phyloP scores from a whole-genome alignment of 2,888 invertebrate species.

The Lithophane semibrunnea region DNA sequence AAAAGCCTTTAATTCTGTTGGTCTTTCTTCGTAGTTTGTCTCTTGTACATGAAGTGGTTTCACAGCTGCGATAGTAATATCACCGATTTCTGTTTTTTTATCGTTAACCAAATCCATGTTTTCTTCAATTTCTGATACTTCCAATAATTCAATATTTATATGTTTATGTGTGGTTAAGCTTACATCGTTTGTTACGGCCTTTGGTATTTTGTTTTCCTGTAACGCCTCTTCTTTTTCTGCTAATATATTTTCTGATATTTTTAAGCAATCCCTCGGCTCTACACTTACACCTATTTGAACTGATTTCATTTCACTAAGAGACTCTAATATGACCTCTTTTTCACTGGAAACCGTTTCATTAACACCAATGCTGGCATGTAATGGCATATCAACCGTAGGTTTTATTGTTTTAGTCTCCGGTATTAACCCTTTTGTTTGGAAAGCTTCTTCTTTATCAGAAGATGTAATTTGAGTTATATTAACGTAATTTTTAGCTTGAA shows the following conservation, averaged over 20 bases:
- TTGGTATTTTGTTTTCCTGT: constrained; percentile 64
- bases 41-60: constrained; percentile 83
- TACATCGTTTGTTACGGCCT: constrained; percentile 67
- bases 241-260: constrained; percentile 73
- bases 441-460: constrained; percentile 83
- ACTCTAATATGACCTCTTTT: constrained; percentile 70
- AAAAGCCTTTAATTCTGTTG: constrained; percentile 68
- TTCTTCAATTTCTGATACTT: constrained; percentile 75
- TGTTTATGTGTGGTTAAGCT: constrained; percentile 74
- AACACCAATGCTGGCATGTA: constrained; percentile 72
- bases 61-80: constrained; percentile 70
- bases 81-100: constrained; percentile 67
- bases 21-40: constrained; percentile 84
- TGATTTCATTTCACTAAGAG: constrained; percentile 71
- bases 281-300: constrained; percentile 81
- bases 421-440: constrained; percentile 58
- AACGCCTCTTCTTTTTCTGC: constrained; percentile 78
- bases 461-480: constrained; percentile 78
- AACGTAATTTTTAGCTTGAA: constrained; percentile 84
- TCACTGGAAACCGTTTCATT: constrained; percentile 77
- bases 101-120: constrained; percentile 58
- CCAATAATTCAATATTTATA: constrained; percentile 74
- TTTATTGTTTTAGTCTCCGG: constrained; percentile 66
- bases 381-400: constrained; percentile 70
- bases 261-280: constrained; percentile 83